phyloP scores from a whole-genome alignment of 2,888 invertebrate genomes.

The Drosophila subquinaria region DNA sequence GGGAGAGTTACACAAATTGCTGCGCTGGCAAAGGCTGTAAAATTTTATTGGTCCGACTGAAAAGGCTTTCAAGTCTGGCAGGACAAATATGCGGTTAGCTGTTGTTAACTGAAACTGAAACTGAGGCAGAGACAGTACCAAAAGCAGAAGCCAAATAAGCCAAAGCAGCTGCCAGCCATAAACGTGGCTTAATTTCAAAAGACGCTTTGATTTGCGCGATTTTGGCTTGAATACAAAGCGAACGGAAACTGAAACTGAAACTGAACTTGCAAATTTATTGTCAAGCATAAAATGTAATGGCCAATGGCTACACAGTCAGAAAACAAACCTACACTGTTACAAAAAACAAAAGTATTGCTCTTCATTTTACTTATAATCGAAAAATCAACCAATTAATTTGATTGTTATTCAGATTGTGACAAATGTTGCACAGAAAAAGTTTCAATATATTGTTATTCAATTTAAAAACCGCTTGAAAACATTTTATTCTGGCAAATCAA shows the following conservation, averaged over 20 bases:
- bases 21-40: conserved; percentile 77
- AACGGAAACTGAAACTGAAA: not conserved
- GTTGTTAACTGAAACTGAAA: conserved; percentile 12
- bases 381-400: too few relatives aligned
- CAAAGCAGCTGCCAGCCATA: conserved; percentile 53
- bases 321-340: not conserved
- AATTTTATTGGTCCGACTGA: conserved; percentile 75
- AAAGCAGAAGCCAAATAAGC: not conserved
- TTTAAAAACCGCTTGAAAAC: too few relatives aligned
- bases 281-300: conserved; percentile 77
- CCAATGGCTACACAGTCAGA: conserved; percentile 12
- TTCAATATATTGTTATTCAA: too few relatives aligned
- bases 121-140: not conserved
- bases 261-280: conserved; percentile 67
- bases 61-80: conserved; percentile 37
- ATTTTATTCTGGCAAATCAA: too few relatives aligned
- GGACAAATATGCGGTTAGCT: conserved; percentile 35
- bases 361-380: too few relatives aligned
- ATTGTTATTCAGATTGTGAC: too few relatives aligned
- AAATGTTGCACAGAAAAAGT: too few relatives aligned
- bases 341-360: too few relatives aligned
- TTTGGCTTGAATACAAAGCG: conserved; percentile 25
- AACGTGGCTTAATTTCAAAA: conserved; percentile 66
- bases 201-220: conserved; percentile 67
- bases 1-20: conserved; percentile 75